Base-by-base conservation (phyloP, 2,797 vertebrate species). In the Girardinus metallicus region DNA sequence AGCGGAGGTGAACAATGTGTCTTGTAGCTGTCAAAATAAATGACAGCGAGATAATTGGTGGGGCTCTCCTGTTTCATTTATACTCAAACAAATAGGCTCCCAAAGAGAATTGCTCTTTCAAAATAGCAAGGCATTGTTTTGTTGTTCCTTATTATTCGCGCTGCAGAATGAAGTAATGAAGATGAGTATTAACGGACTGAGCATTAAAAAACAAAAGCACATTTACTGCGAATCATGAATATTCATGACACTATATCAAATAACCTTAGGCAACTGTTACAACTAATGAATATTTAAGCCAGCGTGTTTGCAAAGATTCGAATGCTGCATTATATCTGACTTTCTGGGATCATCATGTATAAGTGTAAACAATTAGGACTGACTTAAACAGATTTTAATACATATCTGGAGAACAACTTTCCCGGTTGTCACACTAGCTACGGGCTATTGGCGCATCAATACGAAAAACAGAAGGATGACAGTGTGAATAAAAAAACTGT, bases 241-340 rank as follows among this genome's bases (percentile, higher is more conserved):
- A 97, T 98, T 97, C 97, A 98, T 97, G 95, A 83, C 47, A 86
- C 96, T 97, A 96, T 96, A 97, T 97, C 97, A 97, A 98, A 98
- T 97, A 97, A 97, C 96, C 96, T 96, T 96, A 97, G 96, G 97
- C 96, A 94, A 97, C 96, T 96, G 96, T 97, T 96, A 94, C 92
- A 91, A 94, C 96, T 96, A 95, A 96, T 98, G 96, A 97, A 98
- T 98, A 97, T 97, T 97, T 97, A 96, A 97, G 97, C 87, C 93
- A 96, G 95, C 95, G 95, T 95, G 95, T 96, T 97, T 96, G 96
- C 96, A 97, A 96, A 96, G 95, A 97, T 96, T 97, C 96, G 95
- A 97, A 94, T 94, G 94, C 94, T 91, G 90, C 95, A 95, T 96
- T 96, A 90, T 86, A 96, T 95, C 95, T 96, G 95, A 96, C 96